Evolutionary conservation across 2,888 invertebrate genomes (phyloP).

Genomic region (Eupithecia insigniata): DNA sequence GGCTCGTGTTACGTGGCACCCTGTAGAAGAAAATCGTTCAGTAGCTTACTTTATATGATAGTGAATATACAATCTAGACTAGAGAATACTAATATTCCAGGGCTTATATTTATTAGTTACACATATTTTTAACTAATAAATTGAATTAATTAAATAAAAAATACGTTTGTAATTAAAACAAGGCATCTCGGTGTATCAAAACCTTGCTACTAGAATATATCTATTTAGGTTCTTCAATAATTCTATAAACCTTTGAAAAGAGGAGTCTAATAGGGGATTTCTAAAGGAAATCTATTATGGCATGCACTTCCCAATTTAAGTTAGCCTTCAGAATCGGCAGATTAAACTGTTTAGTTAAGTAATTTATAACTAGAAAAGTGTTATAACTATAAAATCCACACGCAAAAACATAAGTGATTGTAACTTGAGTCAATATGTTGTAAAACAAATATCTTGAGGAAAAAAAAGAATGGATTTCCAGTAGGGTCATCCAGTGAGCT

Average conservation of each 20-base stretch:
- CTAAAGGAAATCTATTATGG: conserved; percentile 40
- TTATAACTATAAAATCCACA: conserved; percentile 42
- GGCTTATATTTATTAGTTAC: not conserved
- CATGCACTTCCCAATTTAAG: conserved; percentile 39
- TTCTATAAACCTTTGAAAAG: conserved; percentile 18
- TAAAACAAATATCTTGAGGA: not conserved
- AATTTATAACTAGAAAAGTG: conserved; percentile 29
- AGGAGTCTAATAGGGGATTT: conserved; percentile 37
- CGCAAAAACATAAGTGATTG: conserved; percentile 37
- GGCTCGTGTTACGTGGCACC: no score
- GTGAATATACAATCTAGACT: not conserved
- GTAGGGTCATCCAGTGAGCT: no score
- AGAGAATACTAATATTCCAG: not conserved
- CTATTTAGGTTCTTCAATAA: conserved; percentile 32
- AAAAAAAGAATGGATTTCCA: no score
- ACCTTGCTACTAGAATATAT: conserved; percentile 22
- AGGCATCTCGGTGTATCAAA: conserved; percentile 17
- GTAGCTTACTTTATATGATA: not conserved
- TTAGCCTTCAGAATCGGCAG: conserved; percentile 11
- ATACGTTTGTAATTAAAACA: not conserved
- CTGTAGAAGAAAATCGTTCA: not conserved
- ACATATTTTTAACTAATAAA: not conserved
- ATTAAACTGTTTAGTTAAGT: conserved; percentile 18
- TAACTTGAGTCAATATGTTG: conserved; percentile 28
- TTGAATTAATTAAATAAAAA: not conserved